phyloP scores from a whole-genome alignment of 30 jellyfish, hydroid and myxozoan genomes.

The Aurelia sp. region DNA sequence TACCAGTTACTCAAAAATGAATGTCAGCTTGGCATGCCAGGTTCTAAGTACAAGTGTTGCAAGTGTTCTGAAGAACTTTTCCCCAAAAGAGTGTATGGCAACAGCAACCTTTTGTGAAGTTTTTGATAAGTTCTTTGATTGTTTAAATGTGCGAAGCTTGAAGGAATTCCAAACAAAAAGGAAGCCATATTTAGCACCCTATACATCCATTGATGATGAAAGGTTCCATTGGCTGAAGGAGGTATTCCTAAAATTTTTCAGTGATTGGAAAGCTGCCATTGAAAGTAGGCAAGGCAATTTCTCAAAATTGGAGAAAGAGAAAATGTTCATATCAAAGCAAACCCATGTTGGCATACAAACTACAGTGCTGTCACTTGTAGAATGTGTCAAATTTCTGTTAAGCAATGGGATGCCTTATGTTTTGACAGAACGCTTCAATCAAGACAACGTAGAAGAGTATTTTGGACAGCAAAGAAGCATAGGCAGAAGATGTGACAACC shows the following conservation, averaged over 20 bases:
- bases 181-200: slow-evolving; percentile 57
- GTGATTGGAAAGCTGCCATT: slow-evolving; percentile 22
- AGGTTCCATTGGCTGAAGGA: slow-evolving; percentile 33
- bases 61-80: slow-evolving; percentile 48
- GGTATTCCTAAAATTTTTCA: slow-evolving; percentile 16
- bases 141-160: slow-evolving; percentile 23
- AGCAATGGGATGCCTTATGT: slow-evolving; percentile 23
- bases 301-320: not conserved
- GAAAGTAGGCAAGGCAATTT: slow-evolving; percentile 15
- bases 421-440: slow-evolving; percentile 46
- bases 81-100: slow-evolving; percentile 66
- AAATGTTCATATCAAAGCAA: not conserved
- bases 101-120: slow-evolving; percentile 68
- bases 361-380: slow-evolving; percentile 11
- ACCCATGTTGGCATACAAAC: slow-evolving; percentile 18
- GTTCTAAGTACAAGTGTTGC: slow-evolving; percentile 72
- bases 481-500: slow-evolving; percentile 31
- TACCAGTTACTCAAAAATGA: slow-evolving; percentile 69
- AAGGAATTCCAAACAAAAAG: slow-evolving; percentile 29
- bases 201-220: slow-evolving; percentile 35
- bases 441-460: slow-evolving; percentile 40
- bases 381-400: not conserved
- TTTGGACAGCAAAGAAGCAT: slow-evolving; percentile 49
- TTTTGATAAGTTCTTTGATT: slow-evolving; percentile 64
- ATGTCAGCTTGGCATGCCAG: slow-evolving; percentile 71